Conservation (phyloP, 2,797 vertebrate species). For the Florisuga fusca region DNA sequence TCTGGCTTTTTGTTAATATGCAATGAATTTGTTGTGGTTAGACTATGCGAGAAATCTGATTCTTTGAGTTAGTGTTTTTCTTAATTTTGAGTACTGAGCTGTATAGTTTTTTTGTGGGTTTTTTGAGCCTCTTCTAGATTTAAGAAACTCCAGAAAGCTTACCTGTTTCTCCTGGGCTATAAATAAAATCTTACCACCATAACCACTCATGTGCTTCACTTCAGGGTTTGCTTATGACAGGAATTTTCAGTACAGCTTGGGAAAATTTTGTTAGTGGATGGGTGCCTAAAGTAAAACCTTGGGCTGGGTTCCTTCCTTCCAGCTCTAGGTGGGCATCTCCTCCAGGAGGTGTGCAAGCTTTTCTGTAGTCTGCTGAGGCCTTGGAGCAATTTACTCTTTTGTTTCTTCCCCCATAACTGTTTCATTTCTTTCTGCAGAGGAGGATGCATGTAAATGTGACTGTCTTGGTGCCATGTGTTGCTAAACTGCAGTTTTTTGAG, state of each 20-base stretch:
- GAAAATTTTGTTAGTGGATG: not conserved
- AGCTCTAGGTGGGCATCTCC: not conserved
- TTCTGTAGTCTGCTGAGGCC: not conserved
- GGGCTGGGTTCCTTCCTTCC: not conserved
- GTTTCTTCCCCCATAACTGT: accelerated
- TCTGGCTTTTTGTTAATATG: not conserved
- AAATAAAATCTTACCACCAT: not conserved
- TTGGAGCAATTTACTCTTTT: not conserved
- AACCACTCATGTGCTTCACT: not conserved
- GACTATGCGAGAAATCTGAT: not conserved
- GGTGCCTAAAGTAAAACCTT: not conserved
- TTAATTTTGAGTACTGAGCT: not conserved
- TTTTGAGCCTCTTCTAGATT: not conserved
- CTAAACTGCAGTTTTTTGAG: not conserved
- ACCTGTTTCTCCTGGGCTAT: not conserved
- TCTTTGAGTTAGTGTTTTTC: not conserved
- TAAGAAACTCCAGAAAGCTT: not conserved
- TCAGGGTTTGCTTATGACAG: not conserved
- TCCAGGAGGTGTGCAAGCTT: not conserved
- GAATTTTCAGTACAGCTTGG: not conserved
- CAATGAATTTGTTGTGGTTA: not conserved
- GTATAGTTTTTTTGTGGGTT: not conserved
- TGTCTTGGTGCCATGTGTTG: not conserved
- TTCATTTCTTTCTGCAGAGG: not conserved
- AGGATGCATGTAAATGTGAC: not conserved